phyloP scores from a whole-genome alignment of 2,113 vertebrate species.

The Dromiciops gliroides region DNA sequence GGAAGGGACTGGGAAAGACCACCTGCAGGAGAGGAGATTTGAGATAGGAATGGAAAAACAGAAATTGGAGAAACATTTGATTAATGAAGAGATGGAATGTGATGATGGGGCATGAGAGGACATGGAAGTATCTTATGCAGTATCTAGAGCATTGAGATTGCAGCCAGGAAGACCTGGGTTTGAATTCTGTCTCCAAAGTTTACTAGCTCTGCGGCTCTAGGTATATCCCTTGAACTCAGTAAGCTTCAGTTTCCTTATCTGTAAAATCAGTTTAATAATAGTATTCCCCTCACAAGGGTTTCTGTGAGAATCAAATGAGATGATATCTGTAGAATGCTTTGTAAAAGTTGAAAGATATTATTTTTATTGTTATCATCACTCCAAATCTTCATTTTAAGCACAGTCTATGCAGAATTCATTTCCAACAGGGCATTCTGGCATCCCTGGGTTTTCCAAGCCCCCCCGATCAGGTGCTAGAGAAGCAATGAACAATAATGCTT shows the following conservation, averaged over 20 bases:
- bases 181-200: not conserved
- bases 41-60: not conserved
- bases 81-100: not conserved
- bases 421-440: not conserved
- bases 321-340: not conserved
- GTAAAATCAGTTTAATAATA: not conserved
- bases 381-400: not conserved
- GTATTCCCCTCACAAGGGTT: not conserved
- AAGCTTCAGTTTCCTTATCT: not conserved
- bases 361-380: not conserved
- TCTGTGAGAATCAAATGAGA: not conserved
- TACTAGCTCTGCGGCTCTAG: not conserved
- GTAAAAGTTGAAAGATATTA: not conserved
- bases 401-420: not conserved
- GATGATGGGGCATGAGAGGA: not conserved
- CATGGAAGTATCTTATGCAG: not conserved
- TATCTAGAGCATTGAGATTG: not conserved
- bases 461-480: not conserved
- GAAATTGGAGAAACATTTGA: not conserved
- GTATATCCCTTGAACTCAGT: not conserved
- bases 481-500: not conserved
- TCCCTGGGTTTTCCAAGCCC: not conserved
- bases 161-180: not conserved
- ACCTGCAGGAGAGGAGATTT: not conserved
- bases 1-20: not conserved